A percentile compares a stretch with the other conserved stretches of the same genome.
Evolutionary conservation across 2,888 invertebrate species (phyloP).

Genomic region (Nematopogon swammerdamellus): DNA sequence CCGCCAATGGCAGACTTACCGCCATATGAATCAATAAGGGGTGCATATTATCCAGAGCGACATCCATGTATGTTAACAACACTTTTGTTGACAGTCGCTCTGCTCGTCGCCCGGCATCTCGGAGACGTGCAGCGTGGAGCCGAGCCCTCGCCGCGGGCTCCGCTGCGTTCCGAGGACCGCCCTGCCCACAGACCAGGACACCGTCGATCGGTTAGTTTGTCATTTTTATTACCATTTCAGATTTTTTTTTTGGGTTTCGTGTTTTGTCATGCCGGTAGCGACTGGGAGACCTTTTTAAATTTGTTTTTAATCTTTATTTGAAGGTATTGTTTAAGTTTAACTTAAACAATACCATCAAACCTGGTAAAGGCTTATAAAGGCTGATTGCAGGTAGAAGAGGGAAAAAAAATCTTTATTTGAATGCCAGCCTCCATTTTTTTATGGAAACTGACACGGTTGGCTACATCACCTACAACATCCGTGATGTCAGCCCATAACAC

Average conservation of each 20-base stretch:
- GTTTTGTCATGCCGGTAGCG: neutral
- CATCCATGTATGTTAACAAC: too few relatives aligned
- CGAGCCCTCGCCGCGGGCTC: slow-evolving; percentile 27
- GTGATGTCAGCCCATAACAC: too few relatives aligned
- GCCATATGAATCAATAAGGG: too few relatives aligned
- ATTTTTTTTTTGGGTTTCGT: neutral
- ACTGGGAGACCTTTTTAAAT: neutral
- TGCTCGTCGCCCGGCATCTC: slow-evolving; percentile 32
- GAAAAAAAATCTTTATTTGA: too few relatives aligned
- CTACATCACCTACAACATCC: too few relatives aligned
- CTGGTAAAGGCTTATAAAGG: too few relatives aligned
- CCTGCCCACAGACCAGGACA: slow-evolving; percentile 27
- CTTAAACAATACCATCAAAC: too few relatives aligned
- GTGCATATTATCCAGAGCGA: too few relatives aligned
- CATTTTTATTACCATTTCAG: neutral
- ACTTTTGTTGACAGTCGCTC: slow-evolving; percentile 19
- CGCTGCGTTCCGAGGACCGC: slow-evolving; percentile 25
- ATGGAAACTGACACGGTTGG: too few relatives aligned
- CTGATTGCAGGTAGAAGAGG: too few relatives aligned
- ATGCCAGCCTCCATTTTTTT: too few relatives aligned
- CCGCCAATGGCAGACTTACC: too few relatives aligned
- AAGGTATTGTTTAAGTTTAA: neutral
- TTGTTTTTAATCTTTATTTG: neutral
- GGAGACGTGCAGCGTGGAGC: slow-evolving; percentile 27
- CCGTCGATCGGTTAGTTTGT: neutral